phyloP scores from a whole-genome alignment of 2,797 vertebrate genomes.

The Chromis chromis region DNA sequence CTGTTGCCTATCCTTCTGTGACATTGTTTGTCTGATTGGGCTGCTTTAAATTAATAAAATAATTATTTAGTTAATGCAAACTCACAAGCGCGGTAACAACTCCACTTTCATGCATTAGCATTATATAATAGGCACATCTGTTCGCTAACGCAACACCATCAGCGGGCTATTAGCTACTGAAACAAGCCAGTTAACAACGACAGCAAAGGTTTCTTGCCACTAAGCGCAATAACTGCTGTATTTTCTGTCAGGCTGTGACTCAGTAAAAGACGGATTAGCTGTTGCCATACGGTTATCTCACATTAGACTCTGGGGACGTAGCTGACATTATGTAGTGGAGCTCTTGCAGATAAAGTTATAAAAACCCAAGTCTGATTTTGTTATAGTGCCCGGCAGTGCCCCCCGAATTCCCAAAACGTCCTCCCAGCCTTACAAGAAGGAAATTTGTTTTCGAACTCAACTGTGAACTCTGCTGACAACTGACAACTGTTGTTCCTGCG shows the following conservation, averaged over 20 bases:
- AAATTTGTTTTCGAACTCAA: slow-evolving; percentile 63
- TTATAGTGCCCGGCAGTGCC: slow-evolving; percentile 20
- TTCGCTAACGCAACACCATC: background rate
- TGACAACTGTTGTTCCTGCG: slow-evolving; percentile 56
- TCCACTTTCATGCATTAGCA: background rate
- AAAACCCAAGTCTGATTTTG: slow-evolving; percentile 27
- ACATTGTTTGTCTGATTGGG: background rate
- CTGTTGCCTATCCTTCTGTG: background rate
- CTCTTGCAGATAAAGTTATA: slow-evolving; percentile 22
- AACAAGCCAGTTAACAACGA: background rate
- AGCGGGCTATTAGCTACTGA: background rate
- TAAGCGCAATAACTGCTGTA: background rate
- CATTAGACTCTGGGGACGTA: background rate
- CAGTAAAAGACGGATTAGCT: no score
- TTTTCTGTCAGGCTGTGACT: slow-evolving; percentile 7
- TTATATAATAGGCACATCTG: background rate
- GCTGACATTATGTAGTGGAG: slow-evolving; percentile 9
- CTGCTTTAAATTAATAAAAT: background rate
- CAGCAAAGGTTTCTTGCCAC: background rate
- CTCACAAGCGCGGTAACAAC: background rate
- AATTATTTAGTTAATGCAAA: slow-evolving; percentile 9
- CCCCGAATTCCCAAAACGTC: slow-evolving; percentile 40
- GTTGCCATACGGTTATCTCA: background rate
- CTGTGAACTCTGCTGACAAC: slow-evolving; percentile 59
- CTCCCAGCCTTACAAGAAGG: slow-evolving; percentile 23